A percentile compares a stretch with the other conserved stretches of the same genome.
Conservation (phyloP, 2,113 vertebrate genomes). For the Rhinogobius similis region DNA sequence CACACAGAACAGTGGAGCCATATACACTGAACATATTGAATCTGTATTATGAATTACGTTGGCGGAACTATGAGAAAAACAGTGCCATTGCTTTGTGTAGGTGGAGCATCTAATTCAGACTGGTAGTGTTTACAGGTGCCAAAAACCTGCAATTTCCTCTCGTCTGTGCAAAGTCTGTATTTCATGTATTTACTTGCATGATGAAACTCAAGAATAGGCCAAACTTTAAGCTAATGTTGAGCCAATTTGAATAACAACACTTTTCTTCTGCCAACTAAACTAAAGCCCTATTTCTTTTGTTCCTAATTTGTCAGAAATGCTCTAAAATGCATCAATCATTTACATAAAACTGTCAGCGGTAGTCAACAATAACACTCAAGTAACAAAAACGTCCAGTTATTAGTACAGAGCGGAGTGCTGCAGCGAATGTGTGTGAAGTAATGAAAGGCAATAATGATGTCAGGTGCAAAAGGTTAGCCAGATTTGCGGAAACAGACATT, state of each 20-base stretch:
- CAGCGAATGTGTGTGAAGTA: conserved; percentile 17
- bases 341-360: conserved; percentile 42
- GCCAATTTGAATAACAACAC: conserved; percentile 11
- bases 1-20: neutral
- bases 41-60: conserved; percentile 14
- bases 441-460: conserved; percentile 38
- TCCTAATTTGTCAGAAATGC: conserved; percentile 40
- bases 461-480: conserved; percentile 35
- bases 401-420: conserved; percentile 18
- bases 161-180: conserved; percentile 1
- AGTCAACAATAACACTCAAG: conserved; percentile 10
- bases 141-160: conserved; percentile 10
- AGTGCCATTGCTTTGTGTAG: conserved; percentile 22
- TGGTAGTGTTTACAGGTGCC: conserved; percentile 40
- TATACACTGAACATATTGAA: conserved; percentile 11
- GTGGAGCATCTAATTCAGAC: conserved; percentile 32
- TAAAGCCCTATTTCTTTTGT: conserved; percentile 17
- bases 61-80: conserved; percentile 19
- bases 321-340: conserved; percentile 45
- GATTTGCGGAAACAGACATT: conserved; percentile 21
- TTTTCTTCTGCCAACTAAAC: conserved; percentile 15
- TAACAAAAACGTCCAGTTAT: conserved; percentile 32
- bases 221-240: conserved; percentile 6
- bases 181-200: conserved; percentile 6
- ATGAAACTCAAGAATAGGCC: neutral